Conservation (phyloP, 2,113 vertebrate species). For the Zingel zingel region DNA sequence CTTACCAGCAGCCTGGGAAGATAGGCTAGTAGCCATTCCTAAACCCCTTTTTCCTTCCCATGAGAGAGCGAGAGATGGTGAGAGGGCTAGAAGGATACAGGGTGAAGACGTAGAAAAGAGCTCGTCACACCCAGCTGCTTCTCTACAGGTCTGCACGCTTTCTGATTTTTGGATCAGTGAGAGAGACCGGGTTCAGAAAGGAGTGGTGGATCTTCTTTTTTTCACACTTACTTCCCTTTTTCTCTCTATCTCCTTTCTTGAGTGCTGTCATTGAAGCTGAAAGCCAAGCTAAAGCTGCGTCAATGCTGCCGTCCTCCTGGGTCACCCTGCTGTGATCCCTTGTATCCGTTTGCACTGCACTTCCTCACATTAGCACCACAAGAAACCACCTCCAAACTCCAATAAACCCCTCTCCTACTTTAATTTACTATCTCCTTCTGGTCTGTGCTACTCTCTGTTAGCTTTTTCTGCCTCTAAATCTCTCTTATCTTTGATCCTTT, state of each 20-base stretch:
- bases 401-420: slow-evolving; percentile 42
- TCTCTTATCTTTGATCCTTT: slow-evolving; percentile 49
- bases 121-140: slow-evolving; percentile 79
- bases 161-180: slow-evolving; percentile 78
- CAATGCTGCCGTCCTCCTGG: slow-evolving; percentile 61
- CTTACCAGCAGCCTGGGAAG: slow-evolving; percentile 33
- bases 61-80: slow-evolving; percentile 37
- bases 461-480: slow-evolving; percentile 35
- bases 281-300: slow-evolving; percentile 67
- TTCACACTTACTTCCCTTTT: slow-evolving; percentile 16
- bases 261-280: slow-evolving; percentile 70
- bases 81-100: slow-evolving; percentile 46
- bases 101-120: slow-evolving; percentile 66
- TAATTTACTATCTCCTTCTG: slow-evolving; percentile 48
- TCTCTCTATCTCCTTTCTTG: slow-evolving; percentile 46
- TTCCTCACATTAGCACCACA: slow-evolving; percentile 49
- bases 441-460: slow-evolving; percentile 46
- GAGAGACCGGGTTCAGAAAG: slow-evolving; percentile 64
- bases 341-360: slow-evolving; percentile 39
- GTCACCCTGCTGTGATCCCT: slow-evolving; percentile 64
- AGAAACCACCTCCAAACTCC: slow-evolving; percentile 50
- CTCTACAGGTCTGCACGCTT: slow-evolving; percentile 74
- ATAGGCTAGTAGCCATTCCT: slow-evolving; percentile 29
- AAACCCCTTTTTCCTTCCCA: slow-evolving; percentile 8
- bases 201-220: slow-evolving; percentile 49